Percentiles rank a stretch among this genome's conserved stretches.
phyloP scores from a whole-genome alignment of 2,888 invertebrate genomes.

The Cephus sareptanus region DNA sequence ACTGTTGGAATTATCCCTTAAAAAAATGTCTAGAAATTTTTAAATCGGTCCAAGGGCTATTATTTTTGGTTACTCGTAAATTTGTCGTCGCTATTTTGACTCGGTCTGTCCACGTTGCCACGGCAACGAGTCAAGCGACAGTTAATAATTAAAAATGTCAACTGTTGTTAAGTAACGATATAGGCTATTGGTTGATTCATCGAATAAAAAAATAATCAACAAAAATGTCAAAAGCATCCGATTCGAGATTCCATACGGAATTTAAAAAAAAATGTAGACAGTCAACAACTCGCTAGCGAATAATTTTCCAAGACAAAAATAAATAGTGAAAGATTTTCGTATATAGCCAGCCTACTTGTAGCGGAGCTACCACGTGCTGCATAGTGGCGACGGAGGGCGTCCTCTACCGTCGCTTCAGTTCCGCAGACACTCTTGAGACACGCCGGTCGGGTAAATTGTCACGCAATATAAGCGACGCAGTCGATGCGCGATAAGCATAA shows the following conservation, averaged over 20 bases:
- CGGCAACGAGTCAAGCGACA: background rate
- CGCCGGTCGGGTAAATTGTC: background rate
- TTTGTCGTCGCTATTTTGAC: background rate
- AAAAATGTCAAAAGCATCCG: background rate
- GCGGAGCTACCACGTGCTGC: background rate
- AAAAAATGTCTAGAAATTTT: background rate
- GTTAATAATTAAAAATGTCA: background rate
- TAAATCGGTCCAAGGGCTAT: background rate
- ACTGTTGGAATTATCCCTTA: background rate
- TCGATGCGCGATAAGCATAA: background rate
- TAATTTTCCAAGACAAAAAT: background rate
- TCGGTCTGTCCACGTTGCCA: background rate
- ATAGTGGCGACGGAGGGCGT: background rate
- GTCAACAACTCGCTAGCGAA: background rate
- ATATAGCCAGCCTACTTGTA: background rate
- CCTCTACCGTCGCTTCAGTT: background rate
- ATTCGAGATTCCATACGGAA: background rate
- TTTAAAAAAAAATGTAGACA: background rate
- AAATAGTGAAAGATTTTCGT: background rate
- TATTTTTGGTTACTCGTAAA: background rate
- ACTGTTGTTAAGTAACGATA: background rate
- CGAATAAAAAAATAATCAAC: background rate
- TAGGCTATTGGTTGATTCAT: background rate
- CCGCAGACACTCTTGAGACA: background rate
- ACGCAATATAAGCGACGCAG: conserved; percentile 5